phyloP scores from a whole-genome alignment of 2,797 vertebrate genomes.

The Hydrolagus colliei region DNA sequence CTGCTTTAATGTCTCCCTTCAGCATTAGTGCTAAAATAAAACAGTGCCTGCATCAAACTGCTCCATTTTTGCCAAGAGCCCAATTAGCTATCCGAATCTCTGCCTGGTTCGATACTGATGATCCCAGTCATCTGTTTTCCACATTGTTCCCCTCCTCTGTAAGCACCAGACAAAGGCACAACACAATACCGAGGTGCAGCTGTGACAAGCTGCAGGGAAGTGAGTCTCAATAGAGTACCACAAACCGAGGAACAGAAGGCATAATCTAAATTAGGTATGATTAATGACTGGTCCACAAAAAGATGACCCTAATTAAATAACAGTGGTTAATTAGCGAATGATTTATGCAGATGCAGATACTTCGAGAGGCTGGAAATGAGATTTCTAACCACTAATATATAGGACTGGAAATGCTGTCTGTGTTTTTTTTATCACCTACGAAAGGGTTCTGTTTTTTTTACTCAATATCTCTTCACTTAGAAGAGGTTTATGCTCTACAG shows the following conservation, averaged over 20 bases:
- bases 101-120: constrained; percentile 30
- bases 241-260: constrained; percentile 41
- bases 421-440: not conserved
- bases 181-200: constrained; percentile 42
- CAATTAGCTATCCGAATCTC: constrained; percentile 5
- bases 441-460: constrained; percentile 35
- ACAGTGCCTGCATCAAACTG: not conserved
- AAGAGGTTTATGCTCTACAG: constrained; percentile 38
- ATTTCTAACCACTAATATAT: constrained; percentile 32
- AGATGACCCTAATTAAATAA: constrained; percentile 82
- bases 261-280: constrained; percentile 64
- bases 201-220: constrained; percentile 46
- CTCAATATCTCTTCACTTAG: constrained; percentile 42
- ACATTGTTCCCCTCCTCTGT: constrained; percentile 35
- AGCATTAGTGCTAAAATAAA: not conserved
- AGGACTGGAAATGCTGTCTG: not conserved
- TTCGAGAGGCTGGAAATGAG: constrained; percentile 50
- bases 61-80: not conserved
- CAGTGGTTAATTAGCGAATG: constrained; percentile 70
- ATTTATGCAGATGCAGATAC: constrained; percentile 65
- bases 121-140: constrained; percentile 40
- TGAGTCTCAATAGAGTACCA: constrained; percentile 47
- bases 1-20: not conserved
- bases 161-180: constrained; percentile 43
- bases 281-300: constrained; percentile 67